These are phyloP conservation scores for Gouania willdenowi DNA, from an alignment of 2,797 vertebrate genomes.

Conservation along the genomic window DNA sequence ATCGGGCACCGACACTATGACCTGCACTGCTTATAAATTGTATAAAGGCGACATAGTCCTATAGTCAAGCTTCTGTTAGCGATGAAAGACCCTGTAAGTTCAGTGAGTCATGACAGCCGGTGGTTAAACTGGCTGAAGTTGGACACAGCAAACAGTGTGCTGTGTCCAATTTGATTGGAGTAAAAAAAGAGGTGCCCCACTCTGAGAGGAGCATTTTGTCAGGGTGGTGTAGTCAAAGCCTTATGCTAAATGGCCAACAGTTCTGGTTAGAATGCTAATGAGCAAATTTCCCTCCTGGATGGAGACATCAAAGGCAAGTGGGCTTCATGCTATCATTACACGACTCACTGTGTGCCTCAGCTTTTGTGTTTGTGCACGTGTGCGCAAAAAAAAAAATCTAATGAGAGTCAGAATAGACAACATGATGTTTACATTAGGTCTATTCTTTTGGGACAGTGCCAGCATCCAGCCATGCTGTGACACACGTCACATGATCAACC, in stretches of 20 bases:
- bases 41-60: constrained; percentile 4
- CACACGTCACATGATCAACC: constrained; percentile 63
- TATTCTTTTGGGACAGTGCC: constrained; percentile 47
- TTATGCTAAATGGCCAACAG: constrained; percentile 58
- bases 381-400: background rate
- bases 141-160: constrained; percentile 31
- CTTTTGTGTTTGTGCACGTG: constrained; percentile 8
- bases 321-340: constrained; percentile 51
- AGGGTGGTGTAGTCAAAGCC: constrained; percentile 69
- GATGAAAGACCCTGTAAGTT: constrained; percentile 28
- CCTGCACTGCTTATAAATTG: constrained; percentile 39
- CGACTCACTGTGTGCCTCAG: constrained; percentile 23
- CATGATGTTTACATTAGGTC: constrained; percentile 62
- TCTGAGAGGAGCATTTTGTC: constrained; percentile 59
- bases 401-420: constrained; percentile 21
- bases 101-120: constrained; percentile 30
- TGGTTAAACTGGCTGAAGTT: constrained; percentile 43
- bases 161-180: constrained; percentile 32
- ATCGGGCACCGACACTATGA: too few relatives aligned
- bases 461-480: constrained; percentile 56
- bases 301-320: constrained; percentile 66
- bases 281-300: constrained; percentile 60
- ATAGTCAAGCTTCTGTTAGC: constrained; percentile 32
- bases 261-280: constrained; percentile 71
- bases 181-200: constrained; percentile 24